Conservation (phyloP, 2,888 invertebrate genomes). For the Agrilus mali region DNA sequence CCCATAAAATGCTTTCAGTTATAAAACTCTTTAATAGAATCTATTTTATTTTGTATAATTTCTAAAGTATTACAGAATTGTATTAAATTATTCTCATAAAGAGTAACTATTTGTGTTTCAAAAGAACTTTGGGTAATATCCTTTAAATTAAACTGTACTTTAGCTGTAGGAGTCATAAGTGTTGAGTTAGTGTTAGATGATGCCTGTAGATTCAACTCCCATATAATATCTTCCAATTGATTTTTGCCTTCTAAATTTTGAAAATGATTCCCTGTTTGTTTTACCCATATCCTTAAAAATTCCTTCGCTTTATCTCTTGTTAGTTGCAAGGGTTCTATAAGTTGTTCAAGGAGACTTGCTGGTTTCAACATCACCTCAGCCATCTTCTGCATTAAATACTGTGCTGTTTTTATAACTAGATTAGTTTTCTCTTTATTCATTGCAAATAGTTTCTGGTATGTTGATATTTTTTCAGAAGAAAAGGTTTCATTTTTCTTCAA, state of each 20-base stretch:
- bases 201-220: conserved; percentile 43
- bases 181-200: conserved; percentile 36
- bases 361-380: conserved; percentile 42
- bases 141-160: conserved; percentile 35
- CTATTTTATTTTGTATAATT: conserved; percentile 35
- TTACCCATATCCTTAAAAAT: conserved; percentile 41
- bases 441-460: conserved; percentile 19
- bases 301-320: conserved; percentile 40
- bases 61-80: conserved; percentile 42
- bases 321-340: conserved; percentile 37
- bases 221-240: conserved; percentile 39
- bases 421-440: conserved; percentile 11
- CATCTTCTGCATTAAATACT: conserved; percentile 37
- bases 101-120: conserved; percentile 37
- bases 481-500: conserved; percentile 17
- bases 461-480: conserved; percentile 20
- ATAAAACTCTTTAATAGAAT: conserved; percentile 13
- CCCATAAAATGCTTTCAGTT: not conserved
- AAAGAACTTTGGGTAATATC: conserved; percentile 16
- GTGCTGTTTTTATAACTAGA: conserved; percentile 20
- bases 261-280: conserved; percentile 38
- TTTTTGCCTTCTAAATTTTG: conserved; percentile 35
- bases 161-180: conserved; percentile 35
- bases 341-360: conserved; percentile 37
- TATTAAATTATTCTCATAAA: conserved; percentile 38